A percentile compares a stretch with the other conserved stretches of the same genome.
phyloP scores from a whole-genome alignment of 1,140 invertebrate species.

The Zophobas morio region DNA sequence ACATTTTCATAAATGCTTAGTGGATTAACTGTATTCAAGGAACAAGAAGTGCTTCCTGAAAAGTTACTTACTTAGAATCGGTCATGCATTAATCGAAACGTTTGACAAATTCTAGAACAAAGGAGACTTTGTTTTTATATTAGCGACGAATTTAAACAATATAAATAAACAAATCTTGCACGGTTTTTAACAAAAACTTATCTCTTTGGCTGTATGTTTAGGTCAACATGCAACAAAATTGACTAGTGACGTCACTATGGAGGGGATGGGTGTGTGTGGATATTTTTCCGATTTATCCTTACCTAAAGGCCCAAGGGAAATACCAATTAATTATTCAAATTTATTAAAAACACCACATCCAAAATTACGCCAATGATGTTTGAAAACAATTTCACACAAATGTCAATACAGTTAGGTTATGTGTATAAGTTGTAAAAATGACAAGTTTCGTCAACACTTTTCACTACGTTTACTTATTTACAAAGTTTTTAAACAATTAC shows the following conservation, averaged over 20 bases:
- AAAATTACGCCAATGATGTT: constrained; percentile 25
- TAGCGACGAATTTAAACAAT: constrained; percentile 28
- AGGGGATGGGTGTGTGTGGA: constrained; percentile 51
- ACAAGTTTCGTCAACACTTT: constrained; percentile 22
- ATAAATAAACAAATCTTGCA: constrained; percentile 39
- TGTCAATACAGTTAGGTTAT: constrained; percentile 50
- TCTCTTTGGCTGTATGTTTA: constrained; percentile 22
- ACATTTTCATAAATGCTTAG: constrained; percentile 46
- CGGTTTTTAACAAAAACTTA: constrained; percentile 14
- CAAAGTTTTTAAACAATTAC: background rate
- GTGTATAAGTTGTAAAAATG: constrained; percentile 3
- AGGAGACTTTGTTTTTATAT: constrained; percentile 30
- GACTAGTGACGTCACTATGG: constrained; percentile 54
- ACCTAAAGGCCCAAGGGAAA: constrained; percentile 13
- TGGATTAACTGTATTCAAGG: constrained; percentile 1
- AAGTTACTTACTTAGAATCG: constrained; percentile 14
- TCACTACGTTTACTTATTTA: background rate
- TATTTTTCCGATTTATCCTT: constrained; percentile 29
- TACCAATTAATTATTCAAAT: constrained; percentile 16
- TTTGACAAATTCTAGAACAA: constrained; percentile 29
- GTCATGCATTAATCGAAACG: constrained; percentile 27
- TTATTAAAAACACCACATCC: constrained; percentile 13
- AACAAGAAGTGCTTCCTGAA: background rate
- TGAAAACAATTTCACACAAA: constrained; percentile 51
- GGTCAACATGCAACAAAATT: constrained; percentile 46